Evolutionary conservation across 2,797 vertebrate species (phyloP).

Genomic region (Anguilla obscura): DNA sequence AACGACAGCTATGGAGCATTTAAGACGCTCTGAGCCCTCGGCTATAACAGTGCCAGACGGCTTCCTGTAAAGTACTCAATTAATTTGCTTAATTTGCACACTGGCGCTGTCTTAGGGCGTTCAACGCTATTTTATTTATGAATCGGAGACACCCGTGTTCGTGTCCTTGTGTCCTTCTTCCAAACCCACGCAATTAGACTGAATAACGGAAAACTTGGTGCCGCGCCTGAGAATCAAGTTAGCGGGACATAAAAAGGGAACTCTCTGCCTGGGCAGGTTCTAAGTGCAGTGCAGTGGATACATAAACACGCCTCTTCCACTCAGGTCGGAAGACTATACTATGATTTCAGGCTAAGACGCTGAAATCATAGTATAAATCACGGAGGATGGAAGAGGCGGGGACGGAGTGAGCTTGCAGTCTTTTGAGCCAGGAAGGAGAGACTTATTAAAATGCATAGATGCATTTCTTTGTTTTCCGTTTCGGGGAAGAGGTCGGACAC

Average conservation of each 20-base stretch:
- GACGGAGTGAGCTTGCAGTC: conserved; percentile 6
- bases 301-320: conserved; percentile 46
- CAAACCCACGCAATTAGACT: not conserved
- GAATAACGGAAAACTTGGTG: not conserved
- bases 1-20: conserved; percentile 1
- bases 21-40: conserved; percentile 49
- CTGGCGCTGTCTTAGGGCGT: conserved; percentile 53
- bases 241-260: no score
- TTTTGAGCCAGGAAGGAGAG: conserved; percentile 30
- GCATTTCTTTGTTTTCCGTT: conserved; percentile 51
- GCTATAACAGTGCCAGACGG: conserved; percentile 54
- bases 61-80: conserved; percentile 48
- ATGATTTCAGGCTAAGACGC: conserved; percentile 59
- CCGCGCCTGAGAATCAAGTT: no score
- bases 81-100: conserved; percentile 50
- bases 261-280: not conserved
- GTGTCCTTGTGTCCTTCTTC: no score
- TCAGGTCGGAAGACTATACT: conserved; percentile 61
- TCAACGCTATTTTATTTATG: conserved; percentile 53
- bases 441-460: conserved; percentile 69
- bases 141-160: conserved; percentile 38
- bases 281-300: not conserved
- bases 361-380: conserved; percentile 61
- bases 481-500: conserved; percentile 49
- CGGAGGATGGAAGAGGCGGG: conserved; percentile 51